These are phyloP conservation scores for Mayetiola destructor DNA, from an alignment of 2,888 invertebrate genomes.

Conservation along the genomic window DNA sequence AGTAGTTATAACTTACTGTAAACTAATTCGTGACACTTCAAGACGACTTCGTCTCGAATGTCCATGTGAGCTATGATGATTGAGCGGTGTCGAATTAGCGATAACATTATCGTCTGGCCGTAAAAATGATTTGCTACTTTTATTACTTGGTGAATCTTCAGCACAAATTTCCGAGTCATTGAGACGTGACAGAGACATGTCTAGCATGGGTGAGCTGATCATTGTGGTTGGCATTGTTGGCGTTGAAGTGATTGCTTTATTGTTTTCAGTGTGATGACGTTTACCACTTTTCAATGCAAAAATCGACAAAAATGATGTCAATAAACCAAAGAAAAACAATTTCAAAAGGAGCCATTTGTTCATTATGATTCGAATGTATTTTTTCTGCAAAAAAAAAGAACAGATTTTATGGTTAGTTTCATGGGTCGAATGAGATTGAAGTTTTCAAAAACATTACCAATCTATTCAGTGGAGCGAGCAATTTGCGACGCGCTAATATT, in stretches of 20 bases:
- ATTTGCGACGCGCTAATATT: background rate
- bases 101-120: slow-evolving; percentile 18
- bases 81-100: slow-evolving; percentile 32
- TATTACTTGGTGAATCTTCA: slow-evolving; percentile 5
- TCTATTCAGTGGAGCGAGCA: background rate
- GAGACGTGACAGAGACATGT: background rate
- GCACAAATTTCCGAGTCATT: background rate
- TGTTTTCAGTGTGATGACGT: background rate
- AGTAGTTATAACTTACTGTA: slow-evolving; percentile 15
- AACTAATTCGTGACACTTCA: slow-evolving; percentile 26
- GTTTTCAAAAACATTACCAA: background rate
- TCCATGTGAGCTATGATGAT: slow-evolving; percentile 22
- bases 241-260: background rate
- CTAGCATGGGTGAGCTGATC: background rate
- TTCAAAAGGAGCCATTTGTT: background rate
- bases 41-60: slow-evolving; percentile 25
- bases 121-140: background rate
- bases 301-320: background rate
- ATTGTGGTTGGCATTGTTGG: background rate
- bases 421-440: background rate
- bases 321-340: background rate
- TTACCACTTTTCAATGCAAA: background rate
- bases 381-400: background rate
- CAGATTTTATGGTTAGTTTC: too few species aligned
- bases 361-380: background rate